phyloP scores from a whole-genome alignment of 2,888 invertebrate species.

The Bruchidius siliquastri region DNA sequence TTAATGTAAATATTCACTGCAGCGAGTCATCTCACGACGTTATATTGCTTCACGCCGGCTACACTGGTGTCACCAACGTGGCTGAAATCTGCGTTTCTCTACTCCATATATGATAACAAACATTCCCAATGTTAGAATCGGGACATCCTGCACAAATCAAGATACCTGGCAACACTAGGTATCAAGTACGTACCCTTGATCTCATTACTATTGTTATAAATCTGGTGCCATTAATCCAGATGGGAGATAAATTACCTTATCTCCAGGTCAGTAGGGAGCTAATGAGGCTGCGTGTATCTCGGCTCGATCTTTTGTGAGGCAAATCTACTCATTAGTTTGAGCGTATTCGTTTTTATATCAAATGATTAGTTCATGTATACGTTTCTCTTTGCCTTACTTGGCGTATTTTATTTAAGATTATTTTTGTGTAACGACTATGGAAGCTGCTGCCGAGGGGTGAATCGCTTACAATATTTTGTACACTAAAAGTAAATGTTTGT shows the following conservation, averaged over 20 bases:
- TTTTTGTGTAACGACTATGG: neutral
- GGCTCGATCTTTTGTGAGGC: conserved; percentile 13
- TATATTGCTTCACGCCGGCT: too few relatives aligned
- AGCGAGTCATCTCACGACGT: too few relatives aligned
- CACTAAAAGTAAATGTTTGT: too few relatives aligned
- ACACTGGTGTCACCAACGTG: too few relatives aligned
- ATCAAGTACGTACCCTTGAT: neutral
- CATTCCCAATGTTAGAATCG: too few relatives aligned
- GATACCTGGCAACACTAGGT: too few relatives aligned
- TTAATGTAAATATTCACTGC: too few relatives aligned
- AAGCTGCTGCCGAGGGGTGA: too few relatives aligned
- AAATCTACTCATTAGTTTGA: neutral
- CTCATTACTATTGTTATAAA: conserved; percentile 18
- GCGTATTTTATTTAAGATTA: neutral
- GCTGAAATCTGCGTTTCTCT: too few relatives aligned
- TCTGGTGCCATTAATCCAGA: conserved; percentile 23
- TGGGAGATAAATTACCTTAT: conserved; percentile 24
- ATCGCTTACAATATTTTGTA: too few relatives aligned
- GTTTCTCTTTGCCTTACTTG: neutral
- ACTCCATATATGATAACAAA: too few relatives aligned
- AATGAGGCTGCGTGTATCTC: conserved; percentile 24
- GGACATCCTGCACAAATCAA: too few relatives aligned
- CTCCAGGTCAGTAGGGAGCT: conserved; percentile 27
- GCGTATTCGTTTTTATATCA: neutral
- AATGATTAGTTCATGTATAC: neutral